Percentiles rank a stretch among this genome's conserved stretches.
phyloP scores from a whole-genome alignment of 2,113 vertebrate species.

The Neolamprologus toae region DNA sequence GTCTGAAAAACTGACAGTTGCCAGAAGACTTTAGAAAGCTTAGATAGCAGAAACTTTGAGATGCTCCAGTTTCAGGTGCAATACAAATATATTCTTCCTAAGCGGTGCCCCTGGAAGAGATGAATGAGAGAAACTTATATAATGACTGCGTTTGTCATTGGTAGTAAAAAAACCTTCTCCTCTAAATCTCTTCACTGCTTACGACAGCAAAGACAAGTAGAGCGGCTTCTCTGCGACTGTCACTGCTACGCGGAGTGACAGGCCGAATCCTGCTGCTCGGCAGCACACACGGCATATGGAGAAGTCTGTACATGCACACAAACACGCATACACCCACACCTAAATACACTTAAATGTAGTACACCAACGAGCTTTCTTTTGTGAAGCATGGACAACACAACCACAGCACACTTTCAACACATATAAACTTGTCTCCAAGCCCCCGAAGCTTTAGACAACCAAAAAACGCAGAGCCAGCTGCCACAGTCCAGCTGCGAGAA shows the following conservation, averaged over 20 bases:
- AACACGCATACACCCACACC: not conserved
- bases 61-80: not conserved
- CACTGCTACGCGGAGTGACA: constrained; percentile 13
- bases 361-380: not conserved
- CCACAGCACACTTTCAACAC: not conserved
- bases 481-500: constrained; percentile 1
- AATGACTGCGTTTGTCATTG: constrained; percentile 29
- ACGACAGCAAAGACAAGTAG: constrained; percentile 22
- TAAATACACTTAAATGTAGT: not conserved
- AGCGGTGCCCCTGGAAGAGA: not conserved
- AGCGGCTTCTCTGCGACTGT: not conserved
- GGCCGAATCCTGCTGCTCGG: constrained; percentile 3
- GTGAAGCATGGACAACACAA: not conserved
- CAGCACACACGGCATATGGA: not conserved
- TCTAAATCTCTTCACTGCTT: constrained; percentile 38
- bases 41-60: not conserved
- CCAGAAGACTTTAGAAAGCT: not conserved
- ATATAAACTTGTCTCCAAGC: constrained; percentile 11
- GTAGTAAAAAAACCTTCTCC: constrained; percentile 26
- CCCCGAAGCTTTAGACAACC: constrained; percentile 31
- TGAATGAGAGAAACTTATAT: constrained; percentile 28
- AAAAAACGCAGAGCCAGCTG: constrained; percentile 29
- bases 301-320: not conserved
- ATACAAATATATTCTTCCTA: not conserved
- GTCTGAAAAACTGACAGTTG: not conserved